Evolutionary conservation across 2,888 invertebrate genomes (phyloP).

Genomic region (Trachelus iudaicus): DNA sequence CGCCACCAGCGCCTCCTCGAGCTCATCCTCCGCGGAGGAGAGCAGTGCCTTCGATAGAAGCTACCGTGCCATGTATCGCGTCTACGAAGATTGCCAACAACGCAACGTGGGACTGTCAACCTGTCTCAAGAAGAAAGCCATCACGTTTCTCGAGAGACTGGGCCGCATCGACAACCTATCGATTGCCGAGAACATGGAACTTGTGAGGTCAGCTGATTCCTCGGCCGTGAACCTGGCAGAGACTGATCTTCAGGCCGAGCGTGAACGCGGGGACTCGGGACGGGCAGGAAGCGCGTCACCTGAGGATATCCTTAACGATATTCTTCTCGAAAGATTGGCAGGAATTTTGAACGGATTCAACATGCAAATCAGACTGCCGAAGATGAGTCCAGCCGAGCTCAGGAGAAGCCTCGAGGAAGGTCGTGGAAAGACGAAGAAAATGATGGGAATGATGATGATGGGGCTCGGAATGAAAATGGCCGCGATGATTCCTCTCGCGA

Average conservation of each 20-base stretch:
- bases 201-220: slow-evolving; percentile 69
- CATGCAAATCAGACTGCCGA: slow-evolving; percentile 81
- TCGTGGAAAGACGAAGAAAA: slow-evolving; percentile 88
- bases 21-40: slow-evolving; percentile 44
- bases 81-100: slow-evolving; percentile 83
- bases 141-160: slow-evolving; percentile 81
- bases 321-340: slow-evolving; percentile 78
- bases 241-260: slow-evolving; percentile 79
- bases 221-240: slow-evolving; percentile 62
- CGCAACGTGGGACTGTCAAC: slow-evolving; percentile 76
- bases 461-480: slow-evolving; percentile 87
- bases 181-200: slow-evolving; percentile 75
- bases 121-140: slow-evolving; percentile 85
- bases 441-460: slow-evolving; percentile 94
- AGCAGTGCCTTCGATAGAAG: slow-evolving; percentile 69
- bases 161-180: slow-evolving; percentile 76
- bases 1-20: too few relatives aligned
- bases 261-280: slow-evolving; percentile 71
- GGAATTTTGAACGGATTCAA: slow-evolving; percentile 80
- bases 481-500: slow-evolving; percentile 82
- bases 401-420: slow-evolving; percentile 82
- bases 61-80: slow-evolving; percentile 74
- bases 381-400: slow-evolving; percentile 75
- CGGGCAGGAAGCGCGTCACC: slow-evolving; percentile 73
- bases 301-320: slow-evolving; percentile 75